phyloP scores from a whole-genome alignment of 2,113 vertebrate genomes.

The Ginglymostoma cirratum region DNA sequence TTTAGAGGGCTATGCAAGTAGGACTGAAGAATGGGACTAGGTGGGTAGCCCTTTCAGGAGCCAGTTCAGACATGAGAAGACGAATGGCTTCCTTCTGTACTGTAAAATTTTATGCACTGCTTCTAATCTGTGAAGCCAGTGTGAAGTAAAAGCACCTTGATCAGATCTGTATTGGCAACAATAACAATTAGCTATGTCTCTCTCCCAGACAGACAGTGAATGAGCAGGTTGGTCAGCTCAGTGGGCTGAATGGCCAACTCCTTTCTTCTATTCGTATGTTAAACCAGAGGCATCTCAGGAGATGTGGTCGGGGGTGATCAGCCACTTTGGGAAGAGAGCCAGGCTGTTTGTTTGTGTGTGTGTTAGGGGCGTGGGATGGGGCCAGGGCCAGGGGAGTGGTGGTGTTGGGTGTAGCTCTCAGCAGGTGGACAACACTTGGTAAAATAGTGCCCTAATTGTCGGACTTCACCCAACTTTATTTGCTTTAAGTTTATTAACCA shows the following conservation, averaged over 20 bases:
- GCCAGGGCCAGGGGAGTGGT: too few species aligned
- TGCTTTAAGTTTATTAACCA: neutral
- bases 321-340: neutral
- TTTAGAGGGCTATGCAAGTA: too few species aligned
- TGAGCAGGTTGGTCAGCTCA: neutral
- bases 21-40: too few species aligned
- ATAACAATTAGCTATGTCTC: neutral
- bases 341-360: too few species aligned
- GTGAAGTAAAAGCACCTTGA: neutral
- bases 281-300: neutral
- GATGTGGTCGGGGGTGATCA: neutral
- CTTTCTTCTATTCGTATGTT: too few species aligned
- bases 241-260: neutral
- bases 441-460: neutral
- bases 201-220: neutral
- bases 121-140: too few species aligned
- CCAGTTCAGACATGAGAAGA: too few species aligned
- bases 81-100: too few species aligned
- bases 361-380: neutral
- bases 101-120: too few species aligned
- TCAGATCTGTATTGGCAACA: neutral
- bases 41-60: too few species aligned
- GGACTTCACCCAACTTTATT: neutral
- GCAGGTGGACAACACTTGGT: neutral
- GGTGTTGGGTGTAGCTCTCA: neutral